Evolutionary conservation across 2,113 vertebrate species (phyloP).

Genomic region (Oxyruncus cristatus): DNA sequence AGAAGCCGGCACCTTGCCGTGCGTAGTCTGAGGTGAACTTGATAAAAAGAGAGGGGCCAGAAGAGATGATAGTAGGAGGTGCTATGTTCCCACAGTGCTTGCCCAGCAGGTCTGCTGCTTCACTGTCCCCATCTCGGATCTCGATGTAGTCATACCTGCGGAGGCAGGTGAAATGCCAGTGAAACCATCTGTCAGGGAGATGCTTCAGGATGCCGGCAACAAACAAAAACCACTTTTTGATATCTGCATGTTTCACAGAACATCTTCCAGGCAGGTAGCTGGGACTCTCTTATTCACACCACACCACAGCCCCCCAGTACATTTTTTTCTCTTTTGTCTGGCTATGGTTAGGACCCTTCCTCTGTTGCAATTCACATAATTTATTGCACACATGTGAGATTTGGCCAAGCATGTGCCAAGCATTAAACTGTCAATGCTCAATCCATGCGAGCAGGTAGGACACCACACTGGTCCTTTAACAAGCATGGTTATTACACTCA

Average conservation of each 20-base stretch:
- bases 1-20: conserved; percentile 97
- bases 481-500: not conserved
- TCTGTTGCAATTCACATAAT: not conserved
- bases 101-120: conserved; percentile 87
- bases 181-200: not conserved
- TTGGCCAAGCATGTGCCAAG: not conserved
- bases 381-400: not conserved
- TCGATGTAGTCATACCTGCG: conserved; percentile 95
- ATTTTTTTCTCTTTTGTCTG: not conserved
- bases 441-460: not conserved
- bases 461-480: not conserved
- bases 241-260: not conserved
- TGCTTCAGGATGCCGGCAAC: not conserved
- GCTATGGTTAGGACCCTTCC: not conserved
- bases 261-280: not conserved
- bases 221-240: not conserved
- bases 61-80: conserved; percentile 93
- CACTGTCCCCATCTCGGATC: conserved; percentile 92
- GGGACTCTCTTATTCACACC: not conserved
- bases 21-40: conserved; percentile 97
- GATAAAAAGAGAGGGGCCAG: conserved; percentile 90
- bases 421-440: not conserved
- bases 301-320: not conserved
- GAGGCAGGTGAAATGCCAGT: conserved; percentile 7
- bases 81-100: conserved; percentile 98